Percentiles rank a stretch among this genome's conserved stretches.
phyloP scores from a whole-genome alignment of 2,888 invertebrate genomes.

The Abrostola tripartita region DNA sequence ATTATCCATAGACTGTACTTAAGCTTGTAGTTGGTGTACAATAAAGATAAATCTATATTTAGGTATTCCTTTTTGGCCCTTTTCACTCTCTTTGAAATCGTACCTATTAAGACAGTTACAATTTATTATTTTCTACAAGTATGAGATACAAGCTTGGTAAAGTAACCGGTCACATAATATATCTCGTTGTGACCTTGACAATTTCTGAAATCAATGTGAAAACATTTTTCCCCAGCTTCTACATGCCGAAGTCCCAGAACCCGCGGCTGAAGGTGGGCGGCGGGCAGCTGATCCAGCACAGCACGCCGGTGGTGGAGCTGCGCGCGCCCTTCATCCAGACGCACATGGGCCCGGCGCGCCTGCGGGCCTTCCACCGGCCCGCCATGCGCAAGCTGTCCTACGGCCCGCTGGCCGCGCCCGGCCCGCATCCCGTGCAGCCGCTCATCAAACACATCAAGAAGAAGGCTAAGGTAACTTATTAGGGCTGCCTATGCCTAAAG shows the following conservation, averaged over 20 bases:
- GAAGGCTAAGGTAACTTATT: slow-evolving; percentile 92
- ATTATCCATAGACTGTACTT: no score
- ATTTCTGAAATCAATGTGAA: background rate
- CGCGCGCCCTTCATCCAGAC: slow-evolving; percentile 98
- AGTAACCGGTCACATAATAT: no score
- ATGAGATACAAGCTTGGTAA: no score
- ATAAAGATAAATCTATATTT: no score
- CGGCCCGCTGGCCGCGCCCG: slow-evolving; percentile 92
- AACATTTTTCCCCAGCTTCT: slow-evolving; percentile 90
- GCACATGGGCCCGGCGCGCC: slow-evolving; percentile 91
- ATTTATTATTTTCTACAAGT: no score
- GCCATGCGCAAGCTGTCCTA: slow-evolving; percentile 95
- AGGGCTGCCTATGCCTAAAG: no score
- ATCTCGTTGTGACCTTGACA: no score
- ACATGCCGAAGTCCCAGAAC: slow-evolving; percentile 96
- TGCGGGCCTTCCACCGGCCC: slow-evolving; percentile 98
- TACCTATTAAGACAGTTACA: no score
- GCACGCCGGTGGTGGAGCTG: slow-evolving; percentile 98
- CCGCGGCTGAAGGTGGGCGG: slow-evolving; percentile 95
- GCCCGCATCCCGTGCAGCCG: slow-evolving; percentile 94
- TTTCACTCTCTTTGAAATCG: no score
- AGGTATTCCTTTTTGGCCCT: no score
- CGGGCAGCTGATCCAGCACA: slow-evolving; percentile 98
- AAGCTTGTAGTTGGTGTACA: no score
- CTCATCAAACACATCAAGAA: slow-evolving; percentile 96